Evolutionary conservation across 2,113 vertebrate species (phyloP).

Genomic region (Megalops atlanticus): DNA sequence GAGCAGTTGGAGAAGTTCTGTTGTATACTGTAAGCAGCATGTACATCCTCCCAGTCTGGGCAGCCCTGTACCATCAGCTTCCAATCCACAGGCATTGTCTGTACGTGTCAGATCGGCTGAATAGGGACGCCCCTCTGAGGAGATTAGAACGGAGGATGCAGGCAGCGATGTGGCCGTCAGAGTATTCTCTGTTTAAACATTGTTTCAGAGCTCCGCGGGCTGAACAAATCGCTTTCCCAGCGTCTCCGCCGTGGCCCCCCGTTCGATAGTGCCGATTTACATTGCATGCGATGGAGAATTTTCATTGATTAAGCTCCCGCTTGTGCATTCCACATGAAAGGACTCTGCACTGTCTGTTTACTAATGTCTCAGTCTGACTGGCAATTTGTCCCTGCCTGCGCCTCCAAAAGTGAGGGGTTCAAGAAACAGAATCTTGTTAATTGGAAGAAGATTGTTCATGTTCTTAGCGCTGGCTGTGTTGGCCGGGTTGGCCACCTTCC

Average conservation of each 20-base stretch:
- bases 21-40: no score
- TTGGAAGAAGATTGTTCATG: not conserved
- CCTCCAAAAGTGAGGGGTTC: not conserved
- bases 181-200: not conserved
- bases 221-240: not conserved
- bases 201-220: not conserved
- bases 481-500: no score
- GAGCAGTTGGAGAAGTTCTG: no score
- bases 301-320: slow-evolving; percentile 10
- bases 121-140: not conserved
- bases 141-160: no score
- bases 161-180: no score
- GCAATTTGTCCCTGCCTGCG: not conserved
- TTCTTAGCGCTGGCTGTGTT: not conserved
- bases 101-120: not conserved
- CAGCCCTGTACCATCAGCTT: not conserved
- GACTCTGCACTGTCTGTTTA: not conserved
- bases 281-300: not conserved
- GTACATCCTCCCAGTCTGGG: not conserved
- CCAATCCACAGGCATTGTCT: not conserved
- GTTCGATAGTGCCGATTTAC: not conserved
- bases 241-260: not conserved
- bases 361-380: not conserved
- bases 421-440: slow-evolving; percentile 31
- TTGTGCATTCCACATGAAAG: slow-evolving; percentile 37